Evolutionary conservation across 1,140 invertebrate genomes (phyloP), one percentile per base, ranked within the genome.

Genomic region (Oedothorax gibbosus): DNA sequence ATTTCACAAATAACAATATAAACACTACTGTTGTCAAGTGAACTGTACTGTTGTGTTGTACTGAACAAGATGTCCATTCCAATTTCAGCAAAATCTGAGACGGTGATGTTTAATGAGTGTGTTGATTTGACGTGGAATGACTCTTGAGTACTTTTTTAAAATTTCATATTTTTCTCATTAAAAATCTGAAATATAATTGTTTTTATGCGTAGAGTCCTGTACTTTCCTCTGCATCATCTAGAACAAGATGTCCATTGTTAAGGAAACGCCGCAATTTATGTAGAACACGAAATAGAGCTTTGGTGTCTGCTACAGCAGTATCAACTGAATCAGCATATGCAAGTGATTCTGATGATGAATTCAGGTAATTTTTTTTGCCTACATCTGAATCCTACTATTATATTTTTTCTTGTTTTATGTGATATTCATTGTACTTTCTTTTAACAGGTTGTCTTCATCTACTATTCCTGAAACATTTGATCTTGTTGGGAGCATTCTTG

Each of bases 401-500:
- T 15, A 14, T 51, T n/a, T 35, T 69, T 69, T 35, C 35, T 35
- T 35, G 35, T 35, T 35, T 35, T 35, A 1, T 35, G 35, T 68
- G 11, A 7, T 77, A 62, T 62, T 6, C 51, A 77, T 51, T 35
- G 10, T 0, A 77, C 14, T 77, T 68, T 68, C 56, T 60, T 80
- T 60, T 11, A 18, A 14, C 56, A 84, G 81, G 62, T 7, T 75
- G 15, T 54, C 50, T 65, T 65, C 57, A n/a, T 7, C 71, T 4
- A 49, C 62, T 65, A 18, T 49, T 18, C 51, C 81, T 66, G 69
- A 83, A 73, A 84, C 75, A 14, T 84, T 75, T 68, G 81, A 84
- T 76, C 20, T 84, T 57, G 81, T 84, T 75, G 81, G 81, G 18
- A 75, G 71, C 18, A 84, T 84, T 20, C 64, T 84, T 35, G 66